Evolutionary conservation across 1,140 invertebrate species (phyloP), one percentile per base, ranked within the genome.

Genomic region (Drosophila elegans): DNA sequence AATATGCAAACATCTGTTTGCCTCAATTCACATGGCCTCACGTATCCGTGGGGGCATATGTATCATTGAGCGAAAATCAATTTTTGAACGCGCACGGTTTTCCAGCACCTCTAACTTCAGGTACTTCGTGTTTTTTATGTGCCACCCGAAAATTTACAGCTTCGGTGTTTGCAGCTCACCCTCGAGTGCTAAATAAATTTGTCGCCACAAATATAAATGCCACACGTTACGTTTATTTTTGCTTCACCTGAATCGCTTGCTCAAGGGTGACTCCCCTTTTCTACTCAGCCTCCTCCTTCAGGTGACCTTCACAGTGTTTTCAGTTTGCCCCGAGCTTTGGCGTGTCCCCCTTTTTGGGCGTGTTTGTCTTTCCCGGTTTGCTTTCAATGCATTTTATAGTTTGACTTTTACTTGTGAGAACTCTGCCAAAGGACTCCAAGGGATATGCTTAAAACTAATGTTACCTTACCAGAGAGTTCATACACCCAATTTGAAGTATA

Each of bases 171-270:
- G 41, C n/a, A 55, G 41, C 36, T 25, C 5, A 21, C 45, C 53
- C 39, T 57, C 38, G 67, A 78, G 73, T 63, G 64, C 66, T 64
- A 85, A 86, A 85, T 85, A 85, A 85, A 85, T 85, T 85, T 74
- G 74, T 72, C 75, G 74, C 82, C 82, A 80, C 78, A 86, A 82
- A 82, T 82, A 88, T 82, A 88, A 86, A 82, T 73, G 74, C 81
- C 78, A 86, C 82, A 88, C 79, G 79, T 89, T 88, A 88, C 80
- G 83, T 83, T 88, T 86, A 69, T 83, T 86, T 77, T 53, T 73
- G 73, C 56, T 64, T 78, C 63, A 74, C 71, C 71, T 74, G 73
- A 27, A 45, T 27, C 36, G 4, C 27, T 48, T 38, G 42, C 41
- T 48, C 56, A 62, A 62, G 49, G 49, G 36, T 42, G 48, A 39